These are phyloP conservation scores for Tubiluchus corallicola DNA, from an alignment of 2,888 invertebrate genomes.

Conservation along the genomic window DNA sequence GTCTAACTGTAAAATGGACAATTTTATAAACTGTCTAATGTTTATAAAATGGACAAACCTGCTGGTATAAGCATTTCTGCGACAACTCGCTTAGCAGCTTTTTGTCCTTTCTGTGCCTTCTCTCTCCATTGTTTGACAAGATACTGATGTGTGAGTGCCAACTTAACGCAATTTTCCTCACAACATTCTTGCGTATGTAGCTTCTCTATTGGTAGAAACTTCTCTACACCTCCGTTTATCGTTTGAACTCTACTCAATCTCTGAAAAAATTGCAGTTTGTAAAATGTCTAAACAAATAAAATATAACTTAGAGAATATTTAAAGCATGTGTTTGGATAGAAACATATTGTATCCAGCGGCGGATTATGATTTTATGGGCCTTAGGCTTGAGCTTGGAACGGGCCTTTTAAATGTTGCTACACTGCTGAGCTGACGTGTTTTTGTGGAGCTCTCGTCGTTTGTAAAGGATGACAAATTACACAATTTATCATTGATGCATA, in stretches of 20 bases:
- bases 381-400: too few relatives aligned
- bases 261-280: not conserved
- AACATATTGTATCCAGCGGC: not conserved
- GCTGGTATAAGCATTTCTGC: constrained; percentile 28
- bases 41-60: too few relatives aligned
- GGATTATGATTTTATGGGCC: too few relatives aligned
- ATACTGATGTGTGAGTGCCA: constrained; percentile 17
- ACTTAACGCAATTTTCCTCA: constrained; percentile 21
- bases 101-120: constrained; percentile 20
- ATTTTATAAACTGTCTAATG: too few relatives aligned
- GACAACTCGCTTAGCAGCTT: constrained; percentile 23
- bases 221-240: constrained; percentile 20
- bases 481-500: too few relatives aligned
- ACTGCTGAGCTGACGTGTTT: too few relatives aligned
- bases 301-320: not conserved
- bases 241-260: constrained; percentile 19
- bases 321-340: too few relatives aligned
- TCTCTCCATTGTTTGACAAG: constrained; percentile 22
- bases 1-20: too few relatives aligned
- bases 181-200: constrained; percentile 19
- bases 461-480: too few relatives aligned
- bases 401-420: too few relatives aligned
- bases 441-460: too few relatives aligned
- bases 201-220: constrained; percentile 17
- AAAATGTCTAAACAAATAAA: not conserved